Evolutionary conservation across 2,113 vertebrate species (phyloP).

Genomic region (Leptocoma aspasia): DNA sequence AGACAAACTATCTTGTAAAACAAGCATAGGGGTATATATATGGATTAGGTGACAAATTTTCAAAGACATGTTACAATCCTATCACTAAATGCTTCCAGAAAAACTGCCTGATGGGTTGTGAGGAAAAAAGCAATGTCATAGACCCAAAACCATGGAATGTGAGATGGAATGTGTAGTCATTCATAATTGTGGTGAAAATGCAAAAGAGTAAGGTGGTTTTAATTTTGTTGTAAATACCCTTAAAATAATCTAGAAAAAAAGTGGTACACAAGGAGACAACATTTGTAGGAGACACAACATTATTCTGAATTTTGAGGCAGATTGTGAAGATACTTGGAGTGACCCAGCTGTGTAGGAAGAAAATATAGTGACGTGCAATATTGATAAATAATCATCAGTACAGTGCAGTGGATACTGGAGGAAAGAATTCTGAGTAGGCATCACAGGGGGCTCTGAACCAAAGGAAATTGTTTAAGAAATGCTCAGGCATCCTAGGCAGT

Average conservation of each 20-base stretch:
- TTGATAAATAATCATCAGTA: background rate
- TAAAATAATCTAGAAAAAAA: background rate
- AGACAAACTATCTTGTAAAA: background rate
- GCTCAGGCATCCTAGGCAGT: background rate
- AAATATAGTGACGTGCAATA: background rate
- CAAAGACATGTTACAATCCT: background rate
- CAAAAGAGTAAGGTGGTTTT: background rate
- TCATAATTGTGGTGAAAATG: background rate
- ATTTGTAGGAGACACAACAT: background rate
- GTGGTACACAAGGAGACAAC: background rate
- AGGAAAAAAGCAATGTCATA: background rate
- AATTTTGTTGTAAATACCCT: background rate
- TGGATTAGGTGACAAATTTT: background rate
- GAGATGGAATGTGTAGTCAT: fast-evolving
- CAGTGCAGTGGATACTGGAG: background rate
- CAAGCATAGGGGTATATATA: background rate
- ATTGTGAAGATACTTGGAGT: background rate
- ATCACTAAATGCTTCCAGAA: background rate
- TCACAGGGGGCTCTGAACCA: background rate
- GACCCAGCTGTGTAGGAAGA: background rate
- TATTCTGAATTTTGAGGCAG: background rate
- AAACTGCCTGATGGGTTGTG: background rate
- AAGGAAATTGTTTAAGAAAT: background rate
- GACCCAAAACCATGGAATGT: too few species aligned
- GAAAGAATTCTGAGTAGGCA: background rate